A percentile compares a stretch with the other conserved stretches of the same genome.
Conservation (phyloP, 2,797 vertebrate genomes). For the Gallirallus australis region DNA sequence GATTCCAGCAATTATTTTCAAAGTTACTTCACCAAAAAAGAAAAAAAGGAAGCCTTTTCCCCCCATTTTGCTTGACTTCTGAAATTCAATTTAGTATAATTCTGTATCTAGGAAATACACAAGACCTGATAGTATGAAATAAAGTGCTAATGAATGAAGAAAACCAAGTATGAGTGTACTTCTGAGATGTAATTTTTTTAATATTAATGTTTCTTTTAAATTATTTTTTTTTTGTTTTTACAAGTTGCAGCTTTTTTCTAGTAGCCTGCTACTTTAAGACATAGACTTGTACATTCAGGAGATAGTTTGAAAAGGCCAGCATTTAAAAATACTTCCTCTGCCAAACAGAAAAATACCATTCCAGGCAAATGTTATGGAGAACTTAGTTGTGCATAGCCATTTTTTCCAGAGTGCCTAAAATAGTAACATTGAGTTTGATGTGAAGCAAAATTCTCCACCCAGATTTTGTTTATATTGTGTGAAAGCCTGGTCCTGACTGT, state of each 20-base stretch:
- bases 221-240: neutral
- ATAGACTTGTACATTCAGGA: neutral
- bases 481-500: neutral
- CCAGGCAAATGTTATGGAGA: neutral
- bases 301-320: neutral
- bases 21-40: neutral
- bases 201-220: neutral
- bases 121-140: neutral
- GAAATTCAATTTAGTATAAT: neutral
- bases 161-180: neutral
- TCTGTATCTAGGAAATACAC: neutral
- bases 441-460: neutral
- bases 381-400: neutral
- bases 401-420: slow-evolving; percentile 17
- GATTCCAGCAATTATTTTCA: neutral
- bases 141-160: neutral
- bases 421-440: neutral
- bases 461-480: neutral
- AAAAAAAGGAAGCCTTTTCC: neutral
- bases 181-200: neutral
- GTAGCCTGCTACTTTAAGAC: neutral
- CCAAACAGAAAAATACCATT: neutral
- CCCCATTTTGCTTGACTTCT: neutral
- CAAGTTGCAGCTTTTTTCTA: neutral
- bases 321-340: slow-evolving; percentile 16